Evolutionary conservation across 2,113 vertebrate species (phyloP).

Genomic region (Pterophyllum scalare): DNA sequence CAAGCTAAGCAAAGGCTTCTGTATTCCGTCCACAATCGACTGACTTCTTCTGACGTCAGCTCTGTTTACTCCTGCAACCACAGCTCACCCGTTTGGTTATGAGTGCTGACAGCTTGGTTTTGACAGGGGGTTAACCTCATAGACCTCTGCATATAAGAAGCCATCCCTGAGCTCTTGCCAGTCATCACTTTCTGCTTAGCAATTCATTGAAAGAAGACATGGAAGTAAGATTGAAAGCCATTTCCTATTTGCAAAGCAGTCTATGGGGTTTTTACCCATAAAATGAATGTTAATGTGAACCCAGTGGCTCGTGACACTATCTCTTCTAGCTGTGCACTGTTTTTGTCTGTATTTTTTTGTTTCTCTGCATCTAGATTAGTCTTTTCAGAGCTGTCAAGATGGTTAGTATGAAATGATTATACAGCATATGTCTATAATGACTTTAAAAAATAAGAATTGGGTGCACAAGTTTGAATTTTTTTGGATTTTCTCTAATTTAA

Average conservation of each 20-base stretch:
- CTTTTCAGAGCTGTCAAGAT: conserved; percentile 20
- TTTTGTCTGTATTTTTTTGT: not conserved
- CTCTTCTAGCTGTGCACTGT: not conserved
- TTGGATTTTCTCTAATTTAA: too few relatives aligned
- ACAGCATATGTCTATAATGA: too few relatives aligned
- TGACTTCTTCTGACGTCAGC: conserved; percentile 20
- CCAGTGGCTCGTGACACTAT: not conserved
- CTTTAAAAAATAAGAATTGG: too few relatives aligned
- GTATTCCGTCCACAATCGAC: not conserved
- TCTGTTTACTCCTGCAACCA: conserved; percentile 20
- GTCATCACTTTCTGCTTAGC: conserved; percentile 46
- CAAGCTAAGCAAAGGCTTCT: not conserved
- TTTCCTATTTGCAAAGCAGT: conserved; percentile 33
- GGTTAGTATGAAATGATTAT: conserved; percentile 25
- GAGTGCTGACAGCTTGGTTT: conserved; percentile 55
- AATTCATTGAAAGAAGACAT: conserved; percentile 41
- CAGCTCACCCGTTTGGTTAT: conserved; percentile 5
- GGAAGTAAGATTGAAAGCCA: conserved; percentile 18
- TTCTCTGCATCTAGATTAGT: not conserved
- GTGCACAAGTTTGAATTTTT: too few relatives aligned
- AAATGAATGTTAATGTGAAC: conserved; percentile 16
- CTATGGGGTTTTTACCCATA: not conserved
- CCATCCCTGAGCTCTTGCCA: conserved; percentile 34
- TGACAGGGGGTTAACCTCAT: conserved; percentile 53
- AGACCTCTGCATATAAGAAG: conserved; percentile 40